Percentiles rank a stretch among this genome's conserved stretches.
Evolutionary conservation across 1,140 invertebrate species (phyloP).

Genomic region (Goniozus legneri): DNA sequence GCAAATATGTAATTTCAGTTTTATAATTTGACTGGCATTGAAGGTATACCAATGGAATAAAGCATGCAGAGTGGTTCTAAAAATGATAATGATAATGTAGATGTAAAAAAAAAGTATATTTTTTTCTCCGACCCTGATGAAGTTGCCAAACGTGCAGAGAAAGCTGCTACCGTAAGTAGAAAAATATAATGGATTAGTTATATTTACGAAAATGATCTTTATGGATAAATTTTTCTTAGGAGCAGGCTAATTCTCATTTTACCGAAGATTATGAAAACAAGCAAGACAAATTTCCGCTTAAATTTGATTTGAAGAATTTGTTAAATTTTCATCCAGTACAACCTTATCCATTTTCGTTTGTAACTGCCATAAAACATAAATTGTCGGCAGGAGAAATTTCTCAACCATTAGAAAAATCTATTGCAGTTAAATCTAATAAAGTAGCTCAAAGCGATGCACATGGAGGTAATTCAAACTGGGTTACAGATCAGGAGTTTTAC

Average conservation of each 20-base stretch:
- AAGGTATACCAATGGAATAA: no score
- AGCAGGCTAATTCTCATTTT: constrained; percentile 14
- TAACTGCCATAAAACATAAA: constrained; percentile 49
- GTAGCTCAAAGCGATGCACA: constrained; percentile 16
- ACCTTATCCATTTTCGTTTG: constrained; percentile 49
- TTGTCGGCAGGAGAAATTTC: constrained; percentile 32
- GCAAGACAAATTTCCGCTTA: background rate
- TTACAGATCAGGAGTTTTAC: constrained; percentile 20
- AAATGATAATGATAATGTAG: constrained; percentile 27
- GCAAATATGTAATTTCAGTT: no score
- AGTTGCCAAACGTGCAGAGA: constrained; percentile 32
- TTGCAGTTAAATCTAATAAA: constrained; percentile 24
- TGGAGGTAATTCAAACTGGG: constrained; percentile 15
- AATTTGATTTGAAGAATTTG: constrained; percentile 26
- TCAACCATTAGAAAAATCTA: no score
- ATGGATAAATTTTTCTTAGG: constrained; percentile 8
- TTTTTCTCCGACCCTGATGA: constrained; percentile 40
- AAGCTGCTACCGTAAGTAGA: constrained; percentile 30
- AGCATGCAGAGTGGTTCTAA: constrained; percentile 37
- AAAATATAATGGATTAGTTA: background rate
- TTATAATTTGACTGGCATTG: no score
- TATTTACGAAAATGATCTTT: background rate
- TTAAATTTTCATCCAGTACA: constrained; percentile 33
- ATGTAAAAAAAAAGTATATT: constrained; percentile 38
- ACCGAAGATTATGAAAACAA: constrained; percentile 18